Base-by-base conservation (phyloP, 2,888 invertebrate genomes). In the Drosophila planitibia region DNA sequence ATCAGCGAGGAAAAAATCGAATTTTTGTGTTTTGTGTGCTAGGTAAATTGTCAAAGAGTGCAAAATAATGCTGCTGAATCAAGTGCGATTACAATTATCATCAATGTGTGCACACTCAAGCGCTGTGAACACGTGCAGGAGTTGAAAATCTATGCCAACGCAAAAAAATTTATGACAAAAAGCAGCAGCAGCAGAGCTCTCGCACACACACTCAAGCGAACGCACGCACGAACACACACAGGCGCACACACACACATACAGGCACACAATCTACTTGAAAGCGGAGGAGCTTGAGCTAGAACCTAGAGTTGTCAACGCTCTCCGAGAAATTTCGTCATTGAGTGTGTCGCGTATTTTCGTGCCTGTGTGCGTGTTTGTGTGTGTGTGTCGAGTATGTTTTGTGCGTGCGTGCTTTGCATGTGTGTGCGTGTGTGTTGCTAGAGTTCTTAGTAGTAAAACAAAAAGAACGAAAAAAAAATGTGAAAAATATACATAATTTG, bases 11-110 rank as follows among this genome's bases (percentile, higher is more conserved):
- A 90, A 90, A 91, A 91, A 87, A 89, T 89, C 87, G 87, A 92
- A 92, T 85, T 91, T 92, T 90, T 92, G 91, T 92, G 92, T 92
- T 92, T 92, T 91, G 91, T 91, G 92, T 91, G 89, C 89, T 92
- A 92, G 92, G 92, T 92, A 92, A 92, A 90, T 83, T 90, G 76
- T 53, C 66, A 81, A 81, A 74, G 64, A 70, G 74, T 87, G 76
- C 69, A 77, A 82, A 89, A 67, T 74, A 71, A 71, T 76, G 63
- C 44, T 75, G 71, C 67, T 74, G 22, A 82, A 76, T 41, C 19
- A 39, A 72, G 60, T 75, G 81, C 70, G 57, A 65, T 60, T 72
- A 35, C 67, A 47, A 61, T 75, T 72, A 53, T 73, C 64, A 81
- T 83, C 30, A 71, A 77, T 59, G 57, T 68, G 59, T 68, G 58